phyloP scores from a whole-genome alignment of 2,113 vertebrate genomes.

The Actinemys pallida region DNA sequence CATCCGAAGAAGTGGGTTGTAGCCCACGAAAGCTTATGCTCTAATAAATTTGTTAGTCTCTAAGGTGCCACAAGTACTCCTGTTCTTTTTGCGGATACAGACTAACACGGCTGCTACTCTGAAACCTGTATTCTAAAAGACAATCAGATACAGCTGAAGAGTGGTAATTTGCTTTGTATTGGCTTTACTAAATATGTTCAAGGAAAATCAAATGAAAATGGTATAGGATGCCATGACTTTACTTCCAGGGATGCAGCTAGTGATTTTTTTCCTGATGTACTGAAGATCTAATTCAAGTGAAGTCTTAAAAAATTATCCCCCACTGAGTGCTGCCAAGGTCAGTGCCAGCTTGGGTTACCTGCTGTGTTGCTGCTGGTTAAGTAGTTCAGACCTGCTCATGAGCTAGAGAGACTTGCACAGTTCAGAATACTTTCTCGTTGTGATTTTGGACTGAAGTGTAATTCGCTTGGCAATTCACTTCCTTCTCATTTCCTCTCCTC shows the following conservation, averaged over 20 bases:
- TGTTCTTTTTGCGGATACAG: too few species aligned
- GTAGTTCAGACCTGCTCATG: not conserved
- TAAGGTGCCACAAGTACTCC: too few species aligned
- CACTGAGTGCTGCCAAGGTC: not conserved
- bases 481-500: not conserved
- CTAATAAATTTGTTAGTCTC: too few species aligned
- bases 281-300: not conserved
- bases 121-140: not conserved
- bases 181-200: not conserved
- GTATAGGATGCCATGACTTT: not conserved
- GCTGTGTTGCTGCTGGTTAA: not conserved
- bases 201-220: not conserved
- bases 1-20: too few species aligned
- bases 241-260: not conserved
- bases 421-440: not conserved
- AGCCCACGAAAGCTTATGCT: too few species aligned
- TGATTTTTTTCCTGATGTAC: not conserved
- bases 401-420: not conserved
- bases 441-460: not conserved
- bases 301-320: not conserved
- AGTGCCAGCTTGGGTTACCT: not conserved
- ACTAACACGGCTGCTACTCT: too few species aligned
- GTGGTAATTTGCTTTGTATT: not conserved
- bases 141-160: not conserved
- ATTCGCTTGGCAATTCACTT: fast-evolving